Percentiles rank a stretch among this genome's conserved stretches.
Conservation (phyloP, 2,797 vertebrate species). For the Poeciliopsis gracilis region DNA sequence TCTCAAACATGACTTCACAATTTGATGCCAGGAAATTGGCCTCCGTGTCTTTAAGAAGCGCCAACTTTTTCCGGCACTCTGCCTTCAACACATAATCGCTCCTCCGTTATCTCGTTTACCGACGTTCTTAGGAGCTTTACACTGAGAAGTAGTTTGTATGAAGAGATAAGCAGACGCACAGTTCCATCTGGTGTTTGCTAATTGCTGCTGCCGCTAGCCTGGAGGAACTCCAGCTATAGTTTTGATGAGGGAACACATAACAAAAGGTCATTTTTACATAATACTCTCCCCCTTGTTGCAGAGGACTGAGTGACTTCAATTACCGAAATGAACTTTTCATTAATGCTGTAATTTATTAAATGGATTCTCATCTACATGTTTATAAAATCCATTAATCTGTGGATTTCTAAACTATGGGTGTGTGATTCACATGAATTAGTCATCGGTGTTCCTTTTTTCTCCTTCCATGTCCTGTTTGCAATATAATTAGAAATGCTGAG, state of each 20-base stretch:
- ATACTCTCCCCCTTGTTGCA: not conserved
- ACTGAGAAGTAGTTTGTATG: not conserved
- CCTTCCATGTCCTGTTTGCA: conserved; percentile 3
- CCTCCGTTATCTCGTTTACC: not conserved
- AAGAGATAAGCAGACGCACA: not conserved
- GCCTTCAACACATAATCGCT: not conserved
- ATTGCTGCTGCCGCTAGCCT: not conserved
- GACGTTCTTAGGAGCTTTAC: not conserved
- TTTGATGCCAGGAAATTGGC: too few relatives aligned
- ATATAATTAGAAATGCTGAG: conserved; percentile 19
- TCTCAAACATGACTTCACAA: too few relatives aligned
- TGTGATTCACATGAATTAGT: conserved; percentile 31
- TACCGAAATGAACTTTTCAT: not conserved
- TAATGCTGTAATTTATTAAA: not conserved
- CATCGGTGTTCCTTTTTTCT: conserved; percentile 7
- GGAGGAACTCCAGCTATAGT: not conserved
- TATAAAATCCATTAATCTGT: not conserved
- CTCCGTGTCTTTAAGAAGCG: too few relatives aligned
- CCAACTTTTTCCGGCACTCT: too few relatives aligned
- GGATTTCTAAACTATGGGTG: not conserved
- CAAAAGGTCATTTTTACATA: not conserved
- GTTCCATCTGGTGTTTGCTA: not conserved
- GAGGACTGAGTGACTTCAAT: not conserved
- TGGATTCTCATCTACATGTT: not conserved
- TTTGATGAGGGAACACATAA: not conserved